Conservation (phyloP, 2,113 vertebrate genomes). For the Vimba vimba region DNA sequence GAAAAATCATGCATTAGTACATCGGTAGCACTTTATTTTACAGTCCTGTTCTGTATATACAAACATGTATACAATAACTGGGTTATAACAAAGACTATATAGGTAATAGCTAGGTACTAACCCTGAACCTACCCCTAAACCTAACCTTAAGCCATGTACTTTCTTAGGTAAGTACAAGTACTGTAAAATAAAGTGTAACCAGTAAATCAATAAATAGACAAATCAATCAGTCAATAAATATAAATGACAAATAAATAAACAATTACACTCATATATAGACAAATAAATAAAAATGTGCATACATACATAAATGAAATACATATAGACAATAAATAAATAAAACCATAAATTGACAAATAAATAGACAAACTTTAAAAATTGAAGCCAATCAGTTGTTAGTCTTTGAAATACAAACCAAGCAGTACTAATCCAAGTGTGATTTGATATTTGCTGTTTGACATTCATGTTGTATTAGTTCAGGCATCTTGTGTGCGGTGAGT, state of each 20-base stretch:
- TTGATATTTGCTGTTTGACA: conserved; percentile 7
- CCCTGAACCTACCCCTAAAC: too few species aligned
- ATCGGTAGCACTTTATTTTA: too few species aligned
- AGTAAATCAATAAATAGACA: too few species aligned
- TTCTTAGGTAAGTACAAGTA: too few species aligned
- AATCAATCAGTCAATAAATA: not conserved
- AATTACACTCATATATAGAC: not conserved
- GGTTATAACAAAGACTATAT: too few species aligned
- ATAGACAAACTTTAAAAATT: not conserved
- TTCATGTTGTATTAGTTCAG: not conserved
- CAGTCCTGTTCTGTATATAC: too few species aligned
- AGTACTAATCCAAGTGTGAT: not conserved
- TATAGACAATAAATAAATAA: not conserved
- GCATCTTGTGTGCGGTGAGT: not conserved
- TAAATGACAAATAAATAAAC: not conserved
- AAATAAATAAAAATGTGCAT: too few species aligned
- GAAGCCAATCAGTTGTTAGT: not conserved
- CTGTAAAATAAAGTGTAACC: too few species aligned
- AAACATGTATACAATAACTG: too few species aligned
- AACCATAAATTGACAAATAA: too few species aligned
- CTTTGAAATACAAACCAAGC: not conserved
- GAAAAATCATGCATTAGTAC: not conserved
- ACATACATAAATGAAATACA: not conserved
- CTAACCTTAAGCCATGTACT: too few species aligned
- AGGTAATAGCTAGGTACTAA: too few species aligned